These are phyloP conservation scores for Rotaria sp. DNA, from an alignment of 2,888 invertebrate species.

Conservation along the genomic window DNA sequence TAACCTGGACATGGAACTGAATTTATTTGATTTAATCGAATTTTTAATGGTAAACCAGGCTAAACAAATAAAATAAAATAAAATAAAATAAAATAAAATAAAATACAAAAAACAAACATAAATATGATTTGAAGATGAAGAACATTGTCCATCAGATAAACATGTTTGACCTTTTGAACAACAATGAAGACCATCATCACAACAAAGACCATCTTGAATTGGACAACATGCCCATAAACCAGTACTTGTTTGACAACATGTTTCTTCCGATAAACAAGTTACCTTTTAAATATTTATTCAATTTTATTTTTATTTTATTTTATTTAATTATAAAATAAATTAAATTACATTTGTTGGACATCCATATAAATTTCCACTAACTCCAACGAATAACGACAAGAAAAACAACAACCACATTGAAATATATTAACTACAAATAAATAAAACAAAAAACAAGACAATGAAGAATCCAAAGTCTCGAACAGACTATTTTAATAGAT, in stretches of 20 bases:
- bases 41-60: neutral
- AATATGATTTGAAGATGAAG: neutral
- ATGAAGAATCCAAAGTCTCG: neutral
- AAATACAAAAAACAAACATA: neutral
- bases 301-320: neutral
- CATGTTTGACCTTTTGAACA: neutral
- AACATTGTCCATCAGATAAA: neutral
- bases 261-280: neutral
- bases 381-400: neutral
- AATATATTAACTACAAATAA: neutral
- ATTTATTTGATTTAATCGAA: neutral
- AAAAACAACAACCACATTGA: neutral
- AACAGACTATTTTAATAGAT: too few species aligned
- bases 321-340: neutral
- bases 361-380: neutral
- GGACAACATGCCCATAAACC: constrained; percentile 30
- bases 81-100: neutral
- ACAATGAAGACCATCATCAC: constrained; percentile 7
- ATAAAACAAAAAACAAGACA: neutral
- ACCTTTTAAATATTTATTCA: neutral
- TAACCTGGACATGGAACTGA: neutral
- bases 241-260: constrained; percentile 22
- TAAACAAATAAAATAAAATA: neutral
- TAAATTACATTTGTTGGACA: neutral
- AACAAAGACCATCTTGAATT: neutral